Evolutionary conservation across 1,140 invertebrate genomes (phyloP).

Genomic region (Cepaea nemoralis): DNA sequence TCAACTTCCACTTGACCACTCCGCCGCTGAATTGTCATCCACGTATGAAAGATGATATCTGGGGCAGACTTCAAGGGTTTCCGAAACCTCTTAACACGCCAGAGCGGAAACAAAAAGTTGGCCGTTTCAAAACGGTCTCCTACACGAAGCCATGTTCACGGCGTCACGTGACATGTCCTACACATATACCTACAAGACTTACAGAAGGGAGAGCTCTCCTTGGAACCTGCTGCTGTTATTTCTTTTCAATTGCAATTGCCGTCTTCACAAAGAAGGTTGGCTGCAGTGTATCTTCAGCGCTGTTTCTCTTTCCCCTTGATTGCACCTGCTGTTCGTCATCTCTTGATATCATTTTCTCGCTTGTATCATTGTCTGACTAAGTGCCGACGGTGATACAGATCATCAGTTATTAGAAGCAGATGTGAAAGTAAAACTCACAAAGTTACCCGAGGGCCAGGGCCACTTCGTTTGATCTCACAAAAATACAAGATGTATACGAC

Average conservation of each 20-base stretch:
- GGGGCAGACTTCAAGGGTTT: neutral
- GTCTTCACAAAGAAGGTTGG: neutral
- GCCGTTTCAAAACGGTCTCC: neutral
- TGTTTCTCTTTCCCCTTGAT: too few relatives aligned
- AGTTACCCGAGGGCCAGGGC: too few relatives aligned
- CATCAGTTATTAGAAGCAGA: too few relatives aligned
- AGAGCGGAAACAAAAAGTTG: neutral
- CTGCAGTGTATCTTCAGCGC: too few relatives aligned
- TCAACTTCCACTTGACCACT: constrained; percentile 4
- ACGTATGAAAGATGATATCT: constrained; percentile 3
- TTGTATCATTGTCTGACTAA: too few relatives aligned
- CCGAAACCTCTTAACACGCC: neutral
- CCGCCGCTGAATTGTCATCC: neutral
- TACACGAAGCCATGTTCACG: neutral
- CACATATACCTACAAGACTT: neutral
- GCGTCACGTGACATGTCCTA: neutral
- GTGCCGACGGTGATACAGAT: too few relatives aligned
- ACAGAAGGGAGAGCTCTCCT: neutral
- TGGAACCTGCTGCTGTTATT: neutral
- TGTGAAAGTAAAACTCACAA: too few relatives aligned
- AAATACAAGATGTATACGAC: too few relatives aligned
- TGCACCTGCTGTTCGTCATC: too few relatives aligned
- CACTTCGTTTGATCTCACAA: too few relatives aligned
- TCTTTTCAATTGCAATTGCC: neutral
- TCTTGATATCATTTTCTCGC: too few relatives aligned